Evolutionary conservation across 2,113 vertebrate species (phyloP).

Genomic region (Hydrolagus affinis): DNA sequence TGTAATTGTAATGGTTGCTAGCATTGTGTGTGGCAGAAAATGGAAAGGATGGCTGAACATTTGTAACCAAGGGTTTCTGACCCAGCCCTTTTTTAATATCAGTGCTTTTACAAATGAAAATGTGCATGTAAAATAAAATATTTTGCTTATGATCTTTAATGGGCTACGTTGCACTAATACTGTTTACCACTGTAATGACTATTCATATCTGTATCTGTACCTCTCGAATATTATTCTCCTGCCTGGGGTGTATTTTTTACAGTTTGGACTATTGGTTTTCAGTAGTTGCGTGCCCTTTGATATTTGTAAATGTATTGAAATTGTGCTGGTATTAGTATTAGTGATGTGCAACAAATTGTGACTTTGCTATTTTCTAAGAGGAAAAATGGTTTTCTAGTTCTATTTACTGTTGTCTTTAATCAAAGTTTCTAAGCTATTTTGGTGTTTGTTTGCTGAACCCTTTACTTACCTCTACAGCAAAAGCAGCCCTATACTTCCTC

Average conservation of each 20-base stretch:
- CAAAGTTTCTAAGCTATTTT: slow-evolving; percentile 20
- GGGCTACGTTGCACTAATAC: slow-evolving; percentile 39
- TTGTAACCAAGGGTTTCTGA: background rate
- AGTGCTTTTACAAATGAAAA: slow-evolving; percentile 19
- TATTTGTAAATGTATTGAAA: slow-evolving; percentile 35
- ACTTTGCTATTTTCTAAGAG: slow-evolving; percentile 27
- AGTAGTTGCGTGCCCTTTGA: slow-evolving; percentile 37
- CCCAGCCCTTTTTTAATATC: slow-evolving; percentile 9
- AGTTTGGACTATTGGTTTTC: slow-evolving; percentile 42
- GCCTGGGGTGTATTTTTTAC: slow-evolving; percentile 36
- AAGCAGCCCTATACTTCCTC: slow-evolving; percentile 25
- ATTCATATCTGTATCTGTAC: slow-evolving; percentile 37
- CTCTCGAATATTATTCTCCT: slow-evolving; percentile 40
- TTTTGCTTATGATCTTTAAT: slow-evolving; percentile 39
- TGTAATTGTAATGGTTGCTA: background rate
- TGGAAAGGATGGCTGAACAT: background rate
- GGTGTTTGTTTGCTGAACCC: slow-evolving; percentile 26
- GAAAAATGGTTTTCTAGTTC: slow-evolving; percentile 19
- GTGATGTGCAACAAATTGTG: slow-evolving; percentile 2
- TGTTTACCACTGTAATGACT: slow-evolving; percentile 39
- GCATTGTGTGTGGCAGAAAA: background rate
- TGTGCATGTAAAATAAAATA: slow-evolving; percentile 26
- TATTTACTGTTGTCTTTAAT: slow-evolving; percentile 29
- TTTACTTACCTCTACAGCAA: slow-evolving; percentile 28
- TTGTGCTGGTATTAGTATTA: slow-evolving; percentile 23